Percentiles rank a stretch among this genome's conserved stretches.
These are phyloP conservation scores for Melieria picta DNA, from an alignment of 2,888 invertebrate genomes.

Conservation along the genomic window DNA sequence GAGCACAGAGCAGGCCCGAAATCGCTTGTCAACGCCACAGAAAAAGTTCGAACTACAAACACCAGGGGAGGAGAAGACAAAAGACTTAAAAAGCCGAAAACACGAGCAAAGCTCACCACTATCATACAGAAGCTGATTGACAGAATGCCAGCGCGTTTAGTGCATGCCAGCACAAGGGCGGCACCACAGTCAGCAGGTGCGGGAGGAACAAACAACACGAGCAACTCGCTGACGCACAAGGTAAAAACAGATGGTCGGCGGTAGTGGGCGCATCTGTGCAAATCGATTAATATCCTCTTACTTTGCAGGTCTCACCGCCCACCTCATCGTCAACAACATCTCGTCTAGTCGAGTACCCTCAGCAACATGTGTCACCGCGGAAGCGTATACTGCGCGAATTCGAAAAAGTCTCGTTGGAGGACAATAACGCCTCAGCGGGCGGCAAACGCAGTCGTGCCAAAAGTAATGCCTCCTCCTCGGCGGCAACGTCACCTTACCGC, in stretches of 20 bases:
- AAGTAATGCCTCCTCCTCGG: conserved; percentile 40
- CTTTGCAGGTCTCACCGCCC: conserved; percentile 55
- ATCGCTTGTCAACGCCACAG: conserved; percentile 20
- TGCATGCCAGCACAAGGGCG: conserved; percentile 48
- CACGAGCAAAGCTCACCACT: conserved; percentile 62
- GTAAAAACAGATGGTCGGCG: conserved; percentile 35
- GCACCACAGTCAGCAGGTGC: conserved; percentile 47
- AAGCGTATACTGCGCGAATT: conserved; percentile 85
- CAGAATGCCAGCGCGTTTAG: conserved; percentile 57
- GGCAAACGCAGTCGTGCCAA: conserved; percentile 71
- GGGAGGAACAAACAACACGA: conserved; percentile 47
- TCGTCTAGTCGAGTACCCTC: conserved; percentile 64
- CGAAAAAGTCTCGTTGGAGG: conserved; percentile 75
- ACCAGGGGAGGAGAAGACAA: conserved; percentile 49
- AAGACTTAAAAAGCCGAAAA: conserved; percentile 61
- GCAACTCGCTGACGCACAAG: conserved; percentile 51
- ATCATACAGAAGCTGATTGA: conserved; percentile 65
- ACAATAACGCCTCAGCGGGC: conserved; percentile 63
- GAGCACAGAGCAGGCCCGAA: conserved; percentile 37
- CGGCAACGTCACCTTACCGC: conserved; percentile 62
- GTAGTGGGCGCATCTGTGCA: neutral
- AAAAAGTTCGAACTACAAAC: conserved; percentile 14
- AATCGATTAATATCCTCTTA: neutral
- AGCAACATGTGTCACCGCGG: conserved; percentile 77
- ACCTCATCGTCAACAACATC: conserved; percentile 55